phyloP scores from a whole-genome alignment of 1,140 invertebrate species.

The Drosophila aff. region DNA sequence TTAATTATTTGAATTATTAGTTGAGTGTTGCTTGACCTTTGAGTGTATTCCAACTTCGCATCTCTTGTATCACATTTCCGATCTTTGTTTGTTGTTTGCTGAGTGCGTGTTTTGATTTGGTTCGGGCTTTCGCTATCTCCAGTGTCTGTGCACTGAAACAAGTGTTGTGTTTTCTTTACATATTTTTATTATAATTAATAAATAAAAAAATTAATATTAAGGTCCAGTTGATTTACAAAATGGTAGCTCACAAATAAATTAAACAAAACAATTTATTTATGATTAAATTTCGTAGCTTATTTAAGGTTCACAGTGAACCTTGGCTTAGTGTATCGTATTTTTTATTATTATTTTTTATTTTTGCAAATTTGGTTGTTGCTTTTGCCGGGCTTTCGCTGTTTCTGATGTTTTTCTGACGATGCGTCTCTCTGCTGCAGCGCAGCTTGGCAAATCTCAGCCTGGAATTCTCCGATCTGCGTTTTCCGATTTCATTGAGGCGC shows the following conservation, averaged over 20 bases:
- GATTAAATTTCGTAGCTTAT: not conserved
- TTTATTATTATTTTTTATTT: constrained; percentile 20
- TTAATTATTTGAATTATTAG: not conserved
- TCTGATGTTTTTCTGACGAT: constrained; percentile 2
- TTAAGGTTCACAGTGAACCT: no score
- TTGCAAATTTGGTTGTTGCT: constrained; percentile 12
- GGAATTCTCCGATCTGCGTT: constrained; percentile 33
- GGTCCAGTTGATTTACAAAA: not conserved
- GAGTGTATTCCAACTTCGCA: constrained; percentile 34
- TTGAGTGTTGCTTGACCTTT: constrained; percentile 5
- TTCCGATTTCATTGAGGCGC: constrained; percentile 52
- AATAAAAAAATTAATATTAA: not conserved
- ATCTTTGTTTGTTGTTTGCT: constrained; percentile 29
- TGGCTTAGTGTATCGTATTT: constrained; percentile 8
- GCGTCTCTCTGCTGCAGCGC: constrained; percentile 35
- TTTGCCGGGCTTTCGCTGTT: constrained; percentile 10
- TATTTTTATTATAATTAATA: not conserved
- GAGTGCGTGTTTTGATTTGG: constrained; percentile 35
- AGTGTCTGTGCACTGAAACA: constrained; percentile 5
- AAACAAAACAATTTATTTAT: not conserved
- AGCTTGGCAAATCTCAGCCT: constrained; percentile 24
- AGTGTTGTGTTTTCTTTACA: not conserved
- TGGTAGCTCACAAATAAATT: no score
- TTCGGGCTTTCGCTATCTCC: constrained; percentile 46
- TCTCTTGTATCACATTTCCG: constrained; percentile 1